phyloP scores from a whole-genome alignment of 2,797 vertebrate genomes.

The Sphenopsis melanotis region DNA sequence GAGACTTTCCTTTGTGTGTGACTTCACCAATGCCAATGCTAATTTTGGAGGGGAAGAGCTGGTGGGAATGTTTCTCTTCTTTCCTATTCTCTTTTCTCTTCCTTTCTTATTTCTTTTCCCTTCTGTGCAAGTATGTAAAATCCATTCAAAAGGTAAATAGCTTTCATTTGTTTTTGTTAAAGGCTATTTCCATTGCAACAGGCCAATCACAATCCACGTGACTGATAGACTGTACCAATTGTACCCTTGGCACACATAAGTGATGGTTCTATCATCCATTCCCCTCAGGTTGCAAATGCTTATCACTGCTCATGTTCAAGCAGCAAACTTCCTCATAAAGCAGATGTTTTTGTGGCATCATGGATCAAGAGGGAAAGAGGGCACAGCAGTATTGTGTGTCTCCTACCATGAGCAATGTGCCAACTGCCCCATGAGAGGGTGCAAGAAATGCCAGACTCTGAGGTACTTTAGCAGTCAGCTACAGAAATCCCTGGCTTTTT shows the following conservation, averaged over 20 bases:
- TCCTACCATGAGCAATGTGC: background rate
- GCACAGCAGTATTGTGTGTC: background rate
- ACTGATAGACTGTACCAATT: conserved; percentile 64
- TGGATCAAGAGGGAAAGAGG: background rate
- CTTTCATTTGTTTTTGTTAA: conserved; percentile 47
- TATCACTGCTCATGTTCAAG: conserved; percentile 57
- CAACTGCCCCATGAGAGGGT: background rate
- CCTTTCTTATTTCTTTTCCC: background rate
- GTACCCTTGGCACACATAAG: background rate
- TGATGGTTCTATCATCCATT: conserved; percentile 47
- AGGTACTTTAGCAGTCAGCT: background rate
- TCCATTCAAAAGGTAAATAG: conserved; percentile 55
- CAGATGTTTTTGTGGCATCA: conserved; percentile 14
- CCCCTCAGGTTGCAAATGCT: conserved; percentile 71
- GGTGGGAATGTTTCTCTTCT: conserved; percentile 46
- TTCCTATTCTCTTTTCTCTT: background rate
- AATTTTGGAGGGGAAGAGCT: conserved; percentile 44
- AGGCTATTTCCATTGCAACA: conserved; percentile 66
- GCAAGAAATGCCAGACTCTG: background rate
- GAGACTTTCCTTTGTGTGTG: conserved; percentile 70
- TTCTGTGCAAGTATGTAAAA: conserved; percentile 57
- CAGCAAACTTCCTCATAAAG: conserved; percentile 37
- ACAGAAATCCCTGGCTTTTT: background rate
- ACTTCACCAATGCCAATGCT: conserved; percentile 61
- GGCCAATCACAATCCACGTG: conserved; percentile 64